Conservation (phyloP, 2,888 invertebrate species). For the Galerucella pusilla region DNA sequence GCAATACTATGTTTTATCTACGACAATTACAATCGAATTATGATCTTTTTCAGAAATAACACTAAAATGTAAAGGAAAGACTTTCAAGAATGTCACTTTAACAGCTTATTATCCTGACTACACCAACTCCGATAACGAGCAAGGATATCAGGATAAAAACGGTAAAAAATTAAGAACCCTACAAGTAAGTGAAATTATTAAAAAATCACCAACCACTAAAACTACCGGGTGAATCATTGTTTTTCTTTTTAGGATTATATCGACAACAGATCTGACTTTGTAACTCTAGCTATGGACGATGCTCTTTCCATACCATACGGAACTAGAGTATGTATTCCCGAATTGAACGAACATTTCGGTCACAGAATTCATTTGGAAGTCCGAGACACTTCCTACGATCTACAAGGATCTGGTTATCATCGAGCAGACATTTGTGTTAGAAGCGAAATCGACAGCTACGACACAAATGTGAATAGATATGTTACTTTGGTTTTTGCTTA, state of each 20-base stretch:
- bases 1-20: too few relatives aligned
- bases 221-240: too few relatives aligned
- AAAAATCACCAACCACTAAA: too few relatives aligned
- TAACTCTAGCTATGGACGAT: constrained; percentile 67
- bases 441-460: constrained; percentile 68
- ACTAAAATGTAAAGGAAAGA: constrained; percentile 63
- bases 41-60: constrained; percentile 53
- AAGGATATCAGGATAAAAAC: constrained; percentile 63
- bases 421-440: constrained; percentile 68
- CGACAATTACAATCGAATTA: too few relatives aligned
- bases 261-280: constrained; percentile 65
- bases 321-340: constrained; percentile 66
- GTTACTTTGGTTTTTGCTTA: constrained; percentile 63
- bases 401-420: constrained; percentile 60
- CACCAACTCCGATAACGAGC: constrained; percentile 61
- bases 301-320: constrained; percentile 64
- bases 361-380: constrained; percentile 65
- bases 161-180: constrained; percentile 65
- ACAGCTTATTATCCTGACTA: constrained; percentile 68
- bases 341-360: constrained; percentile 66
- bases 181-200: constrained; percentile 61
- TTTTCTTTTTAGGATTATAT: constrained; percentile 64
- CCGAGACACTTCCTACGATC: constrained; percentile 64
- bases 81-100: constrained; percentile 64
- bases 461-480: constrained; percentile 64